Conservation (phyloP, 1,140 invertebrate genomes). For the Harpegnathos saltator region DNA sequence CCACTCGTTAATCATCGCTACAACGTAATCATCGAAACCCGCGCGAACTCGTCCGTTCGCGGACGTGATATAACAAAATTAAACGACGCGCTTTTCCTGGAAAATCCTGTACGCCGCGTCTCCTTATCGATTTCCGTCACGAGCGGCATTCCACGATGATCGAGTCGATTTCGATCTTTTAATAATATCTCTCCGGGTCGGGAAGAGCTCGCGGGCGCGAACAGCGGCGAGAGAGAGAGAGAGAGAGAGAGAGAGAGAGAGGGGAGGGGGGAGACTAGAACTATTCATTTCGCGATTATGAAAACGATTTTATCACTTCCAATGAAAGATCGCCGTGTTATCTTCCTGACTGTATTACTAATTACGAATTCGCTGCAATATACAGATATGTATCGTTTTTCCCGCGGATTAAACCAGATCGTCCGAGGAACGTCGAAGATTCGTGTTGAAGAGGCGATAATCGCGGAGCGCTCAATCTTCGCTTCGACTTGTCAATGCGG, state of each 20-base stretch:
- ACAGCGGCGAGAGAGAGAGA: not conserved
- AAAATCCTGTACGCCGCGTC: slow-evolving; percentile 8
- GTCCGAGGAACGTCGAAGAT: too few species aligned
- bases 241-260: too few species aligned
- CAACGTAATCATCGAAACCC: slow-evolving; percentile 70
- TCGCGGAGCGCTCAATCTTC: not conserved
- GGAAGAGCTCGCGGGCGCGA: not conserved
- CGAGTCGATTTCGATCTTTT: slow-evolving; percentile 2
- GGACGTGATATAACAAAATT: slow-evolving; percentile 60
- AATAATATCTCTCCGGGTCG: slow-evolving; percentile 13
- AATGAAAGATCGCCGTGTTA: too few species aligned
- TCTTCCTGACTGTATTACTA: too few species aligned
- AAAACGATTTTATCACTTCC: too few species aligned
- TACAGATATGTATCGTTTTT: too few species aligned
- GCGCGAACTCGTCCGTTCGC: slow-evolving; percentile 29
- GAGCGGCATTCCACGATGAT: not conserved
- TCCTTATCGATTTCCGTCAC: slow-evolving; percentile 12
- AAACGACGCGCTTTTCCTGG: slow-evolving; percentile 36
- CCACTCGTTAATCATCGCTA: slow-evolving; percentile 73
- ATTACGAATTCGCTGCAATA: too few species aligned
- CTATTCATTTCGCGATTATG: too few species aligned
- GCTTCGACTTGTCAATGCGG: not conserved
- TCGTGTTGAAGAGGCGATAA: too few species aligned
- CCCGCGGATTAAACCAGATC: too few species aligned
- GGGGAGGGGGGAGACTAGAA: too few species aligned